Evolutionary conservation across 2,113 vertebrate genomes (phyloP), one percentile per base, ranked within the genome.

Genomic region (Phylloscopus trochilus): DNA sequence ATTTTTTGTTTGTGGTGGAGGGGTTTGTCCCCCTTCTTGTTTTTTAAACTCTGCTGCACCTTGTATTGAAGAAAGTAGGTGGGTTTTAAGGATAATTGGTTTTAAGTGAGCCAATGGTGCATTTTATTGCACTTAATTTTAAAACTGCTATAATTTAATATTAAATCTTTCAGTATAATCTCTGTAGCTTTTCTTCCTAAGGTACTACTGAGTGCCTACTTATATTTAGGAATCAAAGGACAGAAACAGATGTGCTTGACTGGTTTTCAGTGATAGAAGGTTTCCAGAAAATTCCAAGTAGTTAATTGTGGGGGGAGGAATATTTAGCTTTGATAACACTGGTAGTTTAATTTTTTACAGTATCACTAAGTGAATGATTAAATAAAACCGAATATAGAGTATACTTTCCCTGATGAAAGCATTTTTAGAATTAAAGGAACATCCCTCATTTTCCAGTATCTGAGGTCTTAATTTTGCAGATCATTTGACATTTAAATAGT

Each of bases 31-130:
- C 30, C 55, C 20, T 51, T 76, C 22, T 64, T 93, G 22, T 33
- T 89, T 94, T 80, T 83, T 91, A 72, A 92, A 78, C 43, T 89
- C 37, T 82, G 27, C 81, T 92, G 87, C 93, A 95, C 87, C 85
- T 92, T 90, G 39, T 89, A 24, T 22, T 75, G 68, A 82, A 67
- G 56, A 83, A 72, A 41, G 23, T 47, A 78, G 47, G 13, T 89
- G 68, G 21, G 22, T 53, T 93, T 87, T 66, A 64, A 81, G 52
- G 52, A 31, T 52, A 43, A 68, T 37, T 81, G 13, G 26, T 14
- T 93, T 93, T 59, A 55, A 86, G 72, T 91, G 85, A 91, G 51
- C 52, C 60, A 86, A 0, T 6, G 14, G 31, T 92, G 70, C 27
- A 2, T 75, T 87, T 83, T 92, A 43, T 52, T 95, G 82, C 81